Base-by-base conservation (phyloP, 2,113 vertebrate species). In the Danionella cerebrum region DNA sequence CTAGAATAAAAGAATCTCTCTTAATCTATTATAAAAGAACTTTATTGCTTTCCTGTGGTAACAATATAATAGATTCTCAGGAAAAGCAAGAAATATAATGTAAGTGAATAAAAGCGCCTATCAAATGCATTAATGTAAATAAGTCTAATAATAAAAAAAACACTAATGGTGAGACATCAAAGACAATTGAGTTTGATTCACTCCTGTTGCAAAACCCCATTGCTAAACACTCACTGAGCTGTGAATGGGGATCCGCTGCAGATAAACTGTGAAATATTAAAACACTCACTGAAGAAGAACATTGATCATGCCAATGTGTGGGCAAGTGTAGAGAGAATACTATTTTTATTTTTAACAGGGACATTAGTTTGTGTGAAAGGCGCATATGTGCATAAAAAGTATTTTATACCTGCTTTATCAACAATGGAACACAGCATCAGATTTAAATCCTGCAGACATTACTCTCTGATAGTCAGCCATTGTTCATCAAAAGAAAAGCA, bases 221-320 rank as follows among this genome's bases (percentile, higher is more conserved):
- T 42, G 13, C 42, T 59, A 13, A 59, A 8, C 18, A 5, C 25
- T 29, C 36, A 59, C 55, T 59, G n/a, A 58, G 65, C 19, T 58
- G 25, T 4, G 36, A 2, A 21, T 42, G 25, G 31, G 54, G 57
- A 36, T n/a, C 50, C 27, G 44, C 13, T 9, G 18, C 38, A 47
- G 57, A 63, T 29, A 21, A 10, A 72, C 62, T 54, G 44, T 47
- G 3, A 48, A 65, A 54, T 29, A 62, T 44, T 16, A 35, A 68
- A 35, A 22, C n/a, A 33, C 38, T 47, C 41, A 54, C 55, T n/a
- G 31, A 45, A 38, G 47, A 39, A 47, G 42, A 18, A 12, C 54
- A 58, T 58, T 41, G n/a, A 41, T 59, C 35, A 24, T 48, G 41
- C 31, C 38, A 5, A 39, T 42, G 42, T 51, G 12, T 50, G 11